Evolutionary conservation across 2,797 vertebrate species (phyloP), one percentile per base, ranked within the genome.

Genomic region (Hylomyscus alleni): DNA sequence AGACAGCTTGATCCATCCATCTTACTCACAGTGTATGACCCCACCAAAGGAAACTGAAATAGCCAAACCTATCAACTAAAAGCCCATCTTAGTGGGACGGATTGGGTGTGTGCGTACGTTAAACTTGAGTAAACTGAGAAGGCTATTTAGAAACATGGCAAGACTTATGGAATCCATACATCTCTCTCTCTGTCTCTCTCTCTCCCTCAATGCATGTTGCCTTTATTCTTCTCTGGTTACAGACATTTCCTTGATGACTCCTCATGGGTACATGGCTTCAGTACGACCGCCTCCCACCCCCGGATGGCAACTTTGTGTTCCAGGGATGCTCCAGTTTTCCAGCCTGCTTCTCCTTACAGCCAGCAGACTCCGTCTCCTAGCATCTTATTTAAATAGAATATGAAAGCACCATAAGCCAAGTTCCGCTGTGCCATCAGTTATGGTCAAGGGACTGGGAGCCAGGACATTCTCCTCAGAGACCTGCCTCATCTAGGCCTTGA

Each of bases 1-100:
- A 22, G 9, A 15, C 0, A 83, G 26, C 20, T 40, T 24, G 34
- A 84, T 9, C 8, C 0, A 6, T 7, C 11, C 54, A 10, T 40
- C 86, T 77, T 86, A 31, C 20, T 29, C 85, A 31, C 2, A 1
- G 22, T 22, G 65, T 24, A 56, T 0, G 58, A 22, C 17, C 47
- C 56, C 22, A 0, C 58, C 37, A 72, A 81, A 56, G 77, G 58
- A 95, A 81, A 89, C 13, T 50, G 56, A 76, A 50, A 77, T 1
- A 17, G 31, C 19, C 24, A 5, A 40, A 22, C 8, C 89, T 83
- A 4, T 22, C 40, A n/a, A 31, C 62, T 91, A 54, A 69, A 87
- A 69, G 24, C 19, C n/a, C 65, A 60, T 8, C 65, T 80, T 56
- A 2, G 0, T n/a, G 72, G 56, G 4, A 44, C 40, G 20, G 31